phyloP scores from a whole-genome alignment of 2,888 invertebrate species.

The Sepioteuthis lessoniana region DNA sequence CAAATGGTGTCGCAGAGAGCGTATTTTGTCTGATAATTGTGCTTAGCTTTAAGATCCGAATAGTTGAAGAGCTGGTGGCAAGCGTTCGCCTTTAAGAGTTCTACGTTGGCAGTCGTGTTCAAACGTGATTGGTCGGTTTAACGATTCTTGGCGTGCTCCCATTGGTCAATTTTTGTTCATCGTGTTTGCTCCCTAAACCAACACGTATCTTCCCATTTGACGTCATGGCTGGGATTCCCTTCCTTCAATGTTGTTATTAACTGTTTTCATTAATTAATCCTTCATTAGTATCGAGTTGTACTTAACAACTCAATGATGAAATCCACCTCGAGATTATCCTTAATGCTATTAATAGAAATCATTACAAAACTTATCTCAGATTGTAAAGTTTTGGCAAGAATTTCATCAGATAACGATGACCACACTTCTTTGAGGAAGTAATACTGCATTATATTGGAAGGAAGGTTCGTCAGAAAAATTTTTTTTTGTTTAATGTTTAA shows the following conservation, averaged over 20 bases:
- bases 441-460: not conserved
- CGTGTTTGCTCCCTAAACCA: conserved; percentile 42
- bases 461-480: not conserved
- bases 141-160: conserved; percentile 40
- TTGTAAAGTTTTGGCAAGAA: not conserved
- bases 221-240: conserved; percentile 43
- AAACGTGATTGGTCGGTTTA: conserved; percentile 38
- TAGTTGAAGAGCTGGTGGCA: not conserved
- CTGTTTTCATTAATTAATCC: not conserved
- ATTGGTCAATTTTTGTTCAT: conserved; percentile 34
- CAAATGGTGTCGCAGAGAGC: not conserved
- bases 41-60: not conserved
- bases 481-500: too few species aligned
- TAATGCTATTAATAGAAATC: not conserved
- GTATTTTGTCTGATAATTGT: not conserved
- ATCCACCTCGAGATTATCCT: not conserved
- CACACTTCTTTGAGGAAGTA: not conserved
- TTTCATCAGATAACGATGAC: not conserved
- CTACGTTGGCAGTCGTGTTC: conserved; percentile 39
- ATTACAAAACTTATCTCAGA: not conserved
- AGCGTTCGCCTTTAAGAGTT: conserved; percentile 40
- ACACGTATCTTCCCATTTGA: conserved; percentile 45
- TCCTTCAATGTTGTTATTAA: not conserved
- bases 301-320: not conserved
- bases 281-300: not conserved